Conservation (phyloP, 2,888 invertebrate species). For the Cephus spinipes region DNA sequence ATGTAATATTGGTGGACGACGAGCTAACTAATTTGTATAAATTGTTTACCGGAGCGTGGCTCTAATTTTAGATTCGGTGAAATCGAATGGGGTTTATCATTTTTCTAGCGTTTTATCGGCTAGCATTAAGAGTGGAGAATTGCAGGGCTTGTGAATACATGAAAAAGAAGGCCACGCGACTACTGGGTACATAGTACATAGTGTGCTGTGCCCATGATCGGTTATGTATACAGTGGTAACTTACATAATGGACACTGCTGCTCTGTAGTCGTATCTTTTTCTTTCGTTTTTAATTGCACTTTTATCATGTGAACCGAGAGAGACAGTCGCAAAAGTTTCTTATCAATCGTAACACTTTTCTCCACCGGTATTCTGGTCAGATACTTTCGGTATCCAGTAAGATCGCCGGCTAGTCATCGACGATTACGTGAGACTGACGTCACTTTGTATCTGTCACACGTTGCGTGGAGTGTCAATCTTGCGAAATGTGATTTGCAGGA, state of each 20-base stretch:
- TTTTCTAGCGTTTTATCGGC: background rate
- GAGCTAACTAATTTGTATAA: background rate
- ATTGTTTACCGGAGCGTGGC: background rate
- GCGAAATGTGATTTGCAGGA: background rate
- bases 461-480: background rate
- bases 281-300: constrained; percentile 16
- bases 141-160: background rate
- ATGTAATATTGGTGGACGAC: background rate
- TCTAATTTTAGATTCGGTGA: background rate
- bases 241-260: constrained; percentile 35
- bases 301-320: background rate
- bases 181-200: background rate
- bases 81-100: background rate
- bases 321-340: background rate
- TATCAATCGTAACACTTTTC: too few relatives aligned
- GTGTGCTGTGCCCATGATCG: background rate
- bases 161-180: background rate
- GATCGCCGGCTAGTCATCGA: background rate
- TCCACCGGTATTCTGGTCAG: background rate
- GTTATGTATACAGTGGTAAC: background rate
- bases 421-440: background rate
- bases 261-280: constrained; percentile 32
- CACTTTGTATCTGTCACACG: background rate
- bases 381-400: background rate
- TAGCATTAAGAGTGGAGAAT: background rate